Percentiles rank a stretch among this genome's conserved stretches.
phyloP scores from a whole-genome alignment of 2,888 invertebrate genomes.

The Troilus luridus region DNA sequence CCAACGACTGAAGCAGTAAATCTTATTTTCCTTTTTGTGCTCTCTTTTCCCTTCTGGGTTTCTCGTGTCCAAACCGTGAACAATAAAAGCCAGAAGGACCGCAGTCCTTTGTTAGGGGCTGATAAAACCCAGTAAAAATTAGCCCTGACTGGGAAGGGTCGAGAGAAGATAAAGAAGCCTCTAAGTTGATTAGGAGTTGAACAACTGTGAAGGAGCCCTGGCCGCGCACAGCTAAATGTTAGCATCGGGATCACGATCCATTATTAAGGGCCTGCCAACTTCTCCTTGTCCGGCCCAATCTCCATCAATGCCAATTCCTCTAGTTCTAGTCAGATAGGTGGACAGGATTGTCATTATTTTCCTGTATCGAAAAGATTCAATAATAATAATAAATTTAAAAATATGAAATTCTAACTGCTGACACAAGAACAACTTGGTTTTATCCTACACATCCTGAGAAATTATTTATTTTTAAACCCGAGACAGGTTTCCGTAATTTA shows the following conservation, averaged over 20 bases:
- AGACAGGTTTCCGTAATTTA: no score
- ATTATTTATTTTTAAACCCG: no score
- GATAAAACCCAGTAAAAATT: slow-evolving; percentile 22
- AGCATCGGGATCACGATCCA: background rate
- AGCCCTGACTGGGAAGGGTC: background rate
- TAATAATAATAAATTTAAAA: no score
- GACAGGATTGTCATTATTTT: background rate
- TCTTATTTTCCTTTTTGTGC: background rate
- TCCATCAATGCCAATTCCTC: background rate
- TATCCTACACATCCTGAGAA: no score
- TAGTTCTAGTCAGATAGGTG: background rate
- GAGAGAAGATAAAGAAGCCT: slow-evolving; percentile 19
- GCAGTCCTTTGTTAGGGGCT: background rate
- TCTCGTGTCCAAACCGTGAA: background rate
- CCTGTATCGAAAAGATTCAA: background rate
- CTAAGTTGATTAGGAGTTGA: slow-evolving; percentile 40
- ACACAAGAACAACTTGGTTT: no score
- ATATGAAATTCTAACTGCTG: no score
- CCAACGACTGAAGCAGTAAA: background rate
- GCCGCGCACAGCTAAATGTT: background rate
- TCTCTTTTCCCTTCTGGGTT: background rate
- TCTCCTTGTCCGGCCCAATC: background rate
- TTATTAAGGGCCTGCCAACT: background rate
- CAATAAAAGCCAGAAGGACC: background rate
- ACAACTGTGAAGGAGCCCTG: slow-evolving; percentile 4